Evolutionary conservation across 2,888 invertebrate genomes (phyloP).

Genomic region (Philonicus albiceps): DNA sequence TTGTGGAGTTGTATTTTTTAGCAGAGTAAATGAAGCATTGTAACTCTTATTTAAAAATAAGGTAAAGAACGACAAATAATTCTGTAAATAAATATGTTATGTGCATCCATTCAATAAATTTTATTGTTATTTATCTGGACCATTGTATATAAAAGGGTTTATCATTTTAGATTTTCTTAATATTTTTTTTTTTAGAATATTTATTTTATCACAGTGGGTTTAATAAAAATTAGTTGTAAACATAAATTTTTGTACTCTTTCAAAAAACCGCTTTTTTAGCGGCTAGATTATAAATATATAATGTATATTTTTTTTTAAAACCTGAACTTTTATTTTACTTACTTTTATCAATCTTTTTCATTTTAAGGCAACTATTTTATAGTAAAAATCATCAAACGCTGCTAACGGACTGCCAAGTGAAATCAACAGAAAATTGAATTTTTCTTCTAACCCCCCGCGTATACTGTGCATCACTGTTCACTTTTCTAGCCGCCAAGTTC

Average conservation of each 20-base stretch:
- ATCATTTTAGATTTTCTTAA: background rate
- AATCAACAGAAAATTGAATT: constrained; percentile 7
- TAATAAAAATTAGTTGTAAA: background rate
- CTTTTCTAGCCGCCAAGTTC: background rate
- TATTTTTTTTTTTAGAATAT: background rate
- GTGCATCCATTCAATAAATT: background rate
- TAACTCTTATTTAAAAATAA: background rate
- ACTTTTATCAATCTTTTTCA: too few species aligned
- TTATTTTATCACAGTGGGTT: background rate
- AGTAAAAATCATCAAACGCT: background rate
- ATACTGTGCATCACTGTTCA: background rate
- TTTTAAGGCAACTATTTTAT: too few species aligned
- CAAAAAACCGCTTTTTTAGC: background rate
- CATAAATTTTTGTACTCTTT: background rate
- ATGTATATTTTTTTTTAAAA: background rate
- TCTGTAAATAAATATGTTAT: background rate
- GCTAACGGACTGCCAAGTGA: background rate
- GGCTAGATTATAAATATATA: background rate
- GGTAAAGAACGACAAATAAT: background rate
- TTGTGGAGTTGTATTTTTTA: background rate
- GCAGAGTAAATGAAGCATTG: background rate
- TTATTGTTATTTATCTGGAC: background rate
- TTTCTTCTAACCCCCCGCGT: background rate
- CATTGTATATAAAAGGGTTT: background rate
- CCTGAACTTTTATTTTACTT: background rate